Conservation (phyloP, 92 coral and sea anemone genomes). For the Umimayanthus chanpuru region DNA sequence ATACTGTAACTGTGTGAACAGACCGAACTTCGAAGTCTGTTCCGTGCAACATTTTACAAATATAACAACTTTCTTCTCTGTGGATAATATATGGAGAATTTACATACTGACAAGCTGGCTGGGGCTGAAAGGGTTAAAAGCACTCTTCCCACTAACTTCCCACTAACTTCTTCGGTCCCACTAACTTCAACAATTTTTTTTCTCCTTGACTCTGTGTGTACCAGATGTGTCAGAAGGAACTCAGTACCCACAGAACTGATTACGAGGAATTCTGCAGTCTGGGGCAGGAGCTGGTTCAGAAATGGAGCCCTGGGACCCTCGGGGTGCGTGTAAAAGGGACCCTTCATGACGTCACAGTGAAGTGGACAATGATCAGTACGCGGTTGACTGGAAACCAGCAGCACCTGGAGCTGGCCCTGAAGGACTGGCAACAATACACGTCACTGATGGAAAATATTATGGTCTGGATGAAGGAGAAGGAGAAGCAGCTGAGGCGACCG, state of each 20-base stretch:
- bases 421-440: conserved; percentile 98
- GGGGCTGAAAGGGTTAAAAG: too few species aligned
- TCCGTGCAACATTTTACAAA: too few species aligned
- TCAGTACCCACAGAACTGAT: conserved; percentile 66
- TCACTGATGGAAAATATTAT: conserved; percentile 90
- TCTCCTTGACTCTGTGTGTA: background rate
- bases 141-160: too few species aligned
- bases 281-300: conserved; percentile 69
- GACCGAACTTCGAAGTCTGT: too few species aligned
- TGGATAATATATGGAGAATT: too few species aligned
- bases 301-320: conserved; percentile 61
- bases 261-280: conserved; percentile 68
- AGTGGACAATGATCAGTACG: conserved; percentile 82
- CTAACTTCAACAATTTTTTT: too few species aligned
- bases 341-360: conserved; percentile 64
- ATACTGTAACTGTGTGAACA: too few species aligned
- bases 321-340: conserved; percentile 68
- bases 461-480: conserved; percentile 96
- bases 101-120: too few species aligned
- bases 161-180: too few species aligned
- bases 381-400: conserved; percentile 85
- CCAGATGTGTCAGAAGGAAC: conserved; percentile 90
- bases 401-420: conserved; percentile 82
- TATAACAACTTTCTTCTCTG: too few species aligned
- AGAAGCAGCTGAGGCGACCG: conserved; percentile 68